Percentiles rank a stretch among this genome's conserved stretches.
Conservation (phyloP, 2,113 vertebrate genomes). For the Microtus oregoni region DNA sequence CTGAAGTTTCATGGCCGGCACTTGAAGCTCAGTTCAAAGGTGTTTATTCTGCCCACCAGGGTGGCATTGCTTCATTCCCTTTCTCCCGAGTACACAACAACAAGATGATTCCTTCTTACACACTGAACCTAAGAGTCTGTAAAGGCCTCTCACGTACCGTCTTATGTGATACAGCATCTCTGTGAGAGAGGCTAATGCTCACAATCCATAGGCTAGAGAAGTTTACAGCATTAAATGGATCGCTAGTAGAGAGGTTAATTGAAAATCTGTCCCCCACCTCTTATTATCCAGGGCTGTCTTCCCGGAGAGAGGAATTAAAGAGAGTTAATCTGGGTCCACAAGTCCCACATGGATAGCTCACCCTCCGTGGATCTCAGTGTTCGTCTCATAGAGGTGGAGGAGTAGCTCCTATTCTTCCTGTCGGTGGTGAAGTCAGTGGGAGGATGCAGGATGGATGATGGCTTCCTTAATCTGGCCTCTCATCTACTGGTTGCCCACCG, state of each 20-base stretch:
- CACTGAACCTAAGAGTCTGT: background rate
- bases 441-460: background rate
- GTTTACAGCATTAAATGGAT: background rate
- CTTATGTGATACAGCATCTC: background rate
- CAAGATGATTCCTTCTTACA: background rate
- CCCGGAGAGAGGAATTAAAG: background rate
- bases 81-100: background rate
- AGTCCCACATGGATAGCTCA: background rate
- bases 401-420: background rate
- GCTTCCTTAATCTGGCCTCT: background rate
- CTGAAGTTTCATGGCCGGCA: background rate
- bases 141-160: background rate
- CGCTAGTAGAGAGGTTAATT: background rate
- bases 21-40: background rate
- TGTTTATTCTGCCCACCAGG: background rate
- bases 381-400: background rate
- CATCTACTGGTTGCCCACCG: background rate
- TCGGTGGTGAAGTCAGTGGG: background rate
- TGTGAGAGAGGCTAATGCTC: background rate
- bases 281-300: background rate
- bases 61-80: background rate
- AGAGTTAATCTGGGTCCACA: background rate
- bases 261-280: background rate
- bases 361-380: background rate
- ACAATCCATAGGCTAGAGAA: background rate